phyloP scores from a whole-genome alignment of 2,888 invertebrate species.

The Ophion obscuratus region DNA sequence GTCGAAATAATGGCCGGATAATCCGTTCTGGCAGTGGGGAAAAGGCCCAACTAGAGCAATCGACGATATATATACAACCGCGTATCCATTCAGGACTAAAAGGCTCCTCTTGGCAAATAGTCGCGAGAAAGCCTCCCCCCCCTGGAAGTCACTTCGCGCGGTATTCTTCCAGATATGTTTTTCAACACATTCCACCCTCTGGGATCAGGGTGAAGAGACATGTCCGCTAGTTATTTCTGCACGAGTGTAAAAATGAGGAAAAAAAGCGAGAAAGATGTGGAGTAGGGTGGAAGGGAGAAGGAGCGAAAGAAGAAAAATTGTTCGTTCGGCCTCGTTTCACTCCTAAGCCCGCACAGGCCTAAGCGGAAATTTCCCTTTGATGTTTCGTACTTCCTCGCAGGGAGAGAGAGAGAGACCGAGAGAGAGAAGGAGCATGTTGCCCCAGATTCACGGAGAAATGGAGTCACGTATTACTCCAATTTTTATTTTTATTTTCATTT shows the following conservation, averaged over 20 bases:
- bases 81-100: conserved; percentile 70
- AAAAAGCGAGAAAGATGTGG: neutral
- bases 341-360: conserved; percentile 37
- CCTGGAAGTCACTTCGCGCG: conserved; percentile 50
- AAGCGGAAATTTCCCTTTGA: conserved; percentile 54
- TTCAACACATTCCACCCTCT: conserved; percentile 22
- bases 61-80: conserved; percentile 45
- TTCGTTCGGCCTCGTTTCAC: conserved; percentile 35
- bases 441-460: conserved; percentile 40
- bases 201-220: conserved; percentile 34
- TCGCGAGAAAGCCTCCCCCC: conserved; percentile 21
- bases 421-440: conserved; percentile 16
- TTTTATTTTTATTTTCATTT: conserved; percentile 22
- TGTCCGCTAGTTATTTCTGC: conserved; percentile 29
- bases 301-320: conserved; percentile 28
- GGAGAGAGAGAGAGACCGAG: no score
- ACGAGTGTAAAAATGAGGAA: conserved; percentile 13
- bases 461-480: conserved; percentile 15
- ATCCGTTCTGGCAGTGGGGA: conserved; percentile 72
- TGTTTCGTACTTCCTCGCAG: conserved; percentile 44
- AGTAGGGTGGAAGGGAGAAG: neutral
- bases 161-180: conserved; percentile 39
- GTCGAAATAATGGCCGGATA: conserved; percentile 76
- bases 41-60: conserved; percentile 20
- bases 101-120: conserved; percentile 66